Evolutionary conservation across 1,140 invertebrate species (phyloP), one percentile per base, ranked within the genome.

Genomic region (Eumeta japonica): DNA sequence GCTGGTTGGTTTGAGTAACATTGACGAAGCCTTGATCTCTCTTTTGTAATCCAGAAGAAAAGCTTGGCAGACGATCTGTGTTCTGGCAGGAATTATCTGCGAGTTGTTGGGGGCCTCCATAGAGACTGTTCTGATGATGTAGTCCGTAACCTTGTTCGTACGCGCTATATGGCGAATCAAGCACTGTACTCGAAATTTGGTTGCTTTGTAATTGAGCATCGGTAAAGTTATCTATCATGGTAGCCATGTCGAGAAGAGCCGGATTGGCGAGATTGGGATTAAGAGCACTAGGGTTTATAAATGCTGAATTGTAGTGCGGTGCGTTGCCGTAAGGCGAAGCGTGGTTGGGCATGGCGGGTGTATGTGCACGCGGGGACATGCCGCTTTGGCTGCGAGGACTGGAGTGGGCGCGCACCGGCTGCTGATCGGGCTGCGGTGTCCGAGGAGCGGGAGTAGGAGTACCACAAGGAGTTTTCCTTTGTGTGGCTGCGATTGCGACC

Each of bases 131-230:
- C 48, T 75, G 74, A 43, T 75, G 72, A 46, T 77, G 74, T 9
- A 77, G 41, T 46, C 67, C 73, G 46, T 74, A 75, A 39, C 52
- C 70, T 50, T 76, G 71, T 27, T 77, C 73, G 30, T 76, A 76
- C 3, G 73, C 38, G 48, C 76, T 76, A 35, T 82, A 81, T 19
- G 86, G 86, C 43, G 86, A 87, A 57, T 89, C 86, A 40, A 87
- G 59, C 2, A 89, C 87, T 1, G 87, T 90, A 34, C 86, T 89
- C 24, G 87, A 88, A 33, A 89, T 87, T 70, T 89, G 84, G 55
- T 87, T 88, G 52, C 86, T 89, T 65, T 89, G 87, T 5, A 89
- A 61, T 52, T 88, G 85, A 4, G 83, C 81, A 50, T 87, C 85
- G 43, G 83, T 87, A 48, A 83, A 82, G 36, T 83, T 84, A 38